Conservation (phyloP, 2,113 vertebrate species). For the Dissostichus mawsoni region DNA sequence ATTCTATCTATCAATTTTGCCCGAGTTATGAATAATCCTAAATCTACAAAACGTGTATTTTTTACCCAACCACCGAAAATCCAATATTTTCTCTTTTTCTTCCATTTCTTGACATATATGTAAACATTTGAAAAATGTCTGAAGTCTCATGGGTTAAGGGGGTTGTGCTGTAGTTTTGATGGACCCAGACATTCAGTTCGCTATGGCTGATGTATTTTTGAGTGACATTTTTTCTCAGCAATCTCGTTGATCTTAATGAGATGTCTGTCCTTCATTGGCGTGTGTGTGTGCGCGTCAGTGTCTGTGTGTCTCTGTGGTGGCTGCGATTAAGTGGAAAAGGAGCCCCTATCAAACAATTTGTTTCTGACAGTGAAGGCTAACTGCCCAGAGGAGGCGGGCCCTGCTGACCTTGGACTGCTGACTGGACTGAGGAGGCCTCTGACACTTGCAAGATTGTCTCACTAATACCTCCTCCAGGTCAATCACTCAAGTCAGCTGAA, state of each 20-base stretch:
- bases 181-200: constrained; percentile 30
- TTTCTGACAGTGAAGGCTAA: constrained; percentile 51
- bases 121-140: constrained; percentile 38
- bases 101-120: constrained; percentile 8
- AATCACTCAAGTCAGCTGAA: constrained; percentile 7
- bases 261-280: constrained; percentile 64
- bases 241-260: constrained; percentile 75
- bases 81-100: not conserved
- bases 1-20: not conserved
- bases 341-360: constrained; percentile 50
- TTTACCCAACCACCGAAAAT: not conserved
- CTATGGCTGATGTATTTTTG: constrained; percentile 64
- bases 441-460: constrained; percentile 34
- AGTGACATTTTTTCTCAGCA: constrained; percentile 69
- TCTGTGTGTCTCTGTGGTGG: constrained; percentile 19
- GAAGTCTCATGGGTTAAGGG: not conserved
- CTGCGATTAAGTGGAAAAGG: constrained; percentile 51
- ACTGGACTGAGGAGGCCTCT: constrained; percentile 51
- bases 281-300: constrained; percentile 23
- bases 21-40: constrained; percentile 17
- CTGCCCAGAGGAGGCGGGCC: constrained; percentile 17
- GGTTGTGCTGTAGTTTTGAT: constrained; percentile 52
- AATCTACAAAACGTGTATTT: not conserved
- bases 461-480: constrained; percentile 14
- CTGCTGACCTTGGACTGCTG: constrained; percentile 57